Conservation (phyloP, 1,140 invertebrate species). For the Drosophila kanapiae region DNA sequence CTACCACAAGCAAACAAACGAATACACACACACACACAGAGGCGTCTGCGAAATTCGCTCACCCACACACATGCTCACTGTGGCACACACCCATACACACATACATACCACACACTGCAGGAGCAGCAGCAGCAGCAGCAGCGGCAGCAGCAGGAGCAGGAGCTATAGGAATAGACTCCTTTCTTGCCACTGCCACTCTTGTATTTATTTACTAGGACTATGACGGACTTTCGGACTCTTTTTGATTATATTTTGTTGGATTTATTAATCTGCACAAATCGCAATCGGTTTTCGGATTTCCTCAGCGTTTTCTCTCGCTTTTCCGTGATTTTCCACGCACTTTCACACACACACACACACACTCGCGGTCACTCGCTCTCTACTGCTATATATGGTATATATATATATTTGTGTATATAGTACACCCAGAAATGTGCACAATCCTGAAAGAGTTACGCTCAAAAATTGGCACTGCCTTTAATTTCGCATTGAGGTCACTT, state of each 20-base stretch:
- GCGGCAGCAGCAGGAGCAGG: conserved; percentile 25
- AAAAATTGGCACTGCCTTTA: background rate
- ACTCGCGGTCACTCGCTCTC: conserved; percentile 48
- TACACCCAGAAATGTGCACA: conserved; percentile 15
- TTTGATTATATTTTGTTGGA: background rate
- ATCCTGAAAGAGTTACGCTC: conserved; percentile 69
- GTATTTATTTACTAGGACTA: conserved; percentile 68
- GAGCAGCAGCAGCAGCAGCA: conserved; percentile 18
- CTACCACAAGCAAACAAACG: conserved; percentile 59
- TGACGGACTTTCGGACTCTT: background rate
- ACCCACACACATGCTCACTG: conserved; percentile 33
- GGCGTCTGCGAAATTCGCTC: conserved; percentile 33
- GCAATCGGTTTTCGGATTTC: conserved; percentile 16
- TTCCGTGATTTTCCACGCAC: conserved; percentile 42
- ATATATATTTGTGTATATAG: background rate
- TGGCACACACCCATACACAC: conserved; percentile 34
- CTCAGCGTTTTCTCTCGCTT: conserved; percentile 21
- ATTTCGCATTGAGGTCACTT: conserved; percentile 26
- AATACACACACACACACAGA: conserved; percentile 36
- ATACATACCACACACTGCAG: conserved; percentile 57
- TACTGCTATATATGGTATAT: conserved; percentile 9
- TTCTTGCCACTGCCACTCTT: conserved; percentile 45
- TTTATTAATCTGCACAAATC: conserved; percentile 35
- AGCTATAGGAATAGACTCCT: conserved; percentile 58
- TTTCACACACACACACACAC: conserved; percentile 29